Base-by-base conservation (phyloP, 2,797 vertebrate species). In the Lepus townsendii region DNA sequence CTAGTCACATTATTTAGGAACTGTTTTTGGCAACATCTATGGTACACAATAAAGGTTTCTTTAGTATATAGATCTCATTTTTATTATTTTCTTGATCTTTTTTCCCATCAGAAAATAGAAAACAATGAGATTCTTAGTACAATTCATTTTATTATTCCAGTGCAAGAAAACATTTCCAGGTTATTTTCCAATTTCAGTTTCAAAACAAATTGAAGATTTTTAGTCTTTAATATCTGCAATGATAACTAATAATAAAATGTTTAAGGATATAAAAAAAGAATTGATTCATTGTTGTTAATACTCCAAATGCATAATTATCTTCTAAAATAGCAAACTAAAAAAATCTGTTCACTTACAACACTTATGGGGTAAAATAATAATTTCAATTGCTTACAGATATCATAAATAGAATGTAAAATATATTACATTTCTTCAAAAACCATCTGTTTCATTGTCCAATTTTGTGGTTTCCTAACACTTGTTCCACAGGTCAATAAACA, bases 111-210 rank as follows among this genome's bases (percentile, higher is more conserved):
- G 35, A 83, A 95, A 95, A 73, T 32, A 92, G 95, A 94, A 42
- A 93, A 32, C 87, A 92, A 32, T 19, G 24, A 85, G 17, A 94
- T 54, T 92, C 95, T 91, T 80, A 32, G 71, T 47, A 88, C 20
- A 79, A 94, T 76, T 88, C 13, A 92, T 82, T 97, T 97, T 97
- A 96, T 97, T 97, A 83, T 94, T 91, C 35, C 52, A 93, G 76
- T 72, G 54, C 79, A 96, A 78, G 73, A 91, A 96, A 96, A 91
- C 54, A 93, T 63, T 93, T 96, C 83, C 85, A 96, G 69, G 38
- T 94, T 93, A 89, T 82, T 79, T 94, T 91, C 75, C 77, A 79
- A 95, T 77, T 92, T 93, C 68, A 89, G 50, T 78, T 95, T 83
- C 83, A 88, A 94, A 97, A 89, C 65, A 96, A 95, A 91, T 11